Evolutionary conservation across 2,888 invertebrate species (phyloP).

Genomic region (Penaeus monodon): DNA sequence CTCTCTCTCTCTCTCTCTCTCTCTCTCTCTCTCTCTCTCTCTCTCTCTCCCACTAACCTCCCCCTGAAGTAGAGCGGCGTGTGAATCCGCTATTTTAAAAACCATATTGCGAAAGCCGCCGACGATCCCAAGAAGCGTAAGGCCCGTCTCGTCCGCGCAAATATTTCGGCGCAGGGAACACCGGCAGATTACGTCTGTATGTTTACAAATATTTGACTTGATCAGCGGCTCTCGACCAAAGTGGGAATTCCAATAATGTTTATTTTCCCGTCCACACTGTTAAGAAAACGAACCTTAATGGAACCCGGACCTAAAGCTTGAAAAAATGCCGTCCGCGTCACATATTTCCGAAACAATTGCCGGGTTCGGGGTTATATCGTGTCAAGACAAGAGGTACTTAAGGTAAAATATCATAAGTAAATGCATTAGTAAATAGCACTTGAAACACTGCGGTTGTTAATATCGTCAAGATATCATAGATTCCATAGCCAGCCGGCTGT

Average conservation of each 20-base stretch:
- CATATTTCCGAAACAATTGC: constrained; percentile 11
- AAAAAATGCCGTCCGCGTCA: neutral
- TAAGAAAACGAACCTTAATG: constrained; percentile 24
- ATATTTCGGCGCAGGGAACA: neutral
- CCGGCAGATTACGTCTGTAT: constrained; percentile 1
- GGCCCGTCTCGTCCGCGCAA: too few relatives aligned
- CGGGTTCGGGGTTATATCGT: neutral
- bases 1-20: neutral
- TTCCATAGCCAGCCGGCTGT: neutral
- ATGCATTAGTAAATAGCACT: constrained; percentile 3
- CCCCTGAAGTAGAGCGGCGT: neutral
- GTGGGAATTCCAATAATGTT: constrained; percentile 19
- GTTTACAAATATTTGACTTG: constrained; percentile 23
- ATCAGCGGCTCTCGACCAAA: constrained; percentile 17
- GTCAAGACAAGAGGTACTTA: neutral
- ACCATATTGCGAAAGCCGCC: too few relatives aligned
- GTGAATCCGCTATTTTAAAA: neutral
- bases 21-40: neutral
- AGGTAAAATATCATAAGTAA: neutral
- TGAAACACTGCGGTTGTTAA: neutral
- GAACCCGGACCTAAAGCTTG: neutral
- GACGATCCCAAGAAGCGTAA: too few relatives aligned
- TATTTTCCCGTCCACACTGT: neutral
- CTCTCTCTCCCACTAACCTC: neutral
- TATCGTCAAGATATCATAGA: constrained; percentile 1